These are phyloP conservation scores for Hyposmocoma kahamanoa DNA, from an alignment of 1,140 invertebrate genomes.

Conservation along the genomic window DNA sequence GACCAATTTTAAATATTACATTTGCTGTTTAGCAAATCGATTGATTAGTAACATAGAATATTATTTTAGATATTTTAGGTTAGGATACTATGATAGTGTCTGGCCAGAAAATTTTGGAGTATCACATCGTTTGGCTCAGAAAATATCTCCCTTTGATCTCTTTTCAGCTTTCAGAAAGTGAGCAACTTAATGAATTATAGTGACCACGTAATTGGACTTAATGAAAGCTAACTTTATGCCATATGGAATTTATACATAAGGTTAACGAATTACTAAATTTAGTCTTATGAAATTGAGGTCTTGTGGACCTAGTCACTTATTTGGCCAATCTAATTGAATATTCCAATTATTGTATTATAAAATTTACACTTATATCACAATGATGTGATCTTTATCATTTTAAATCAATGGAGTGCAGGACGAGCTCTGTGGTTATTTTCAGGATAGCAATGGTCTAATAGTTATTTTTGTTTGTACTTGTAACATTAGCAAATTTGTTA, in stretches of 20 bases:
- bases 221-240: conserved; percentile 73
- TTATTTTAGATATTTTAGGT: conserved; percentile 73
- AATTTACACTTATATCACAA: conserved; percentile 58
- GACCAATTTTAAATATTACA: conserved; percentile 69
- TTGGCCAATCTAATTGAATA: conserved; percentile 69
- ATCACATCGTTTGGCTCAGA: conserved; percentile 73
- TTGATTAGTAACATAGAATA: conserved; percentile 64
- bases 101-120: conserved; percentile 73
- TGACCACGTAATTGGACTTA: conserved; percentile 66
- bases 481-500: conserved; percentile 72
- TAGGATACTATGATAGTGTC: conserved; percentile 73
- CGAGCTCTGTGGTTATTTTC: conserved; percentile 59
- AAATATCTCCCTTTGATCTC: conserved; percentile 72
- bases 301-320: conserved; percentile 68
- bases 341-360: conserved; percentile 72
- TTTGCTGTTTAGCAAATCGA: conserved; percentile 63
- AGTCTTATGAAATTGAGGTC: conserved; percentile 68
- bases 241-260: conserved; percentile 72
- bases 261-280: conserved; percentile 73
- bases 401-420: conserved; percentile 69
- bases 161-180: conserved; percentile 72
- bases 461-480: conserved; percentile 67
- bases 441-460: conserved; percentile 73
- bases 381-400: conserved; percentile 51
- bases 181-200: conserved; percentile 67